phyloP scores from a whole-genome alignment of 2,888 invertebrate species.

The Nysson spinosus region DNA sequence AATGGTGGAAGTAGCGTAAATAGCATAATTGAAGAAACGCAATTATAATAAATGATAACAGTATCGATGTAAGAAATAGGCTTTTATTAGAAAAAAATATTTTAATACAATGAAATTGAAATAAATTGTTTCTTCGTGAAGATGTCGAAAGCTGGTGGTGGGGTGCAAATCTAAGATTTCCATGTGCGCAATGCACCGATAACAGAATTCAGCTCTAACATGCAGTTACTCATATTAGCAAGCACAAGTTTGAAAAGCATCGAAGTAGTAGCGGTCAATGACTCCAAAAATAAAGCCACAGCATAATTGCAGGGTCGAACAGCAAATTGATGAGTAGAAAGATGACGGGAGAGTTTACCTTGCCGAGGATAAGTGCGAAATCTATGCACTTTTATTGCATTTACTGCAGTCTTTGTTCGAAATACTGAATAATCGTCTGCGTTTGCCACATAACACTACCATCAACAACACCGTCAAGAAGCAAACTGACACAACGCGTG shows the following conservation, averaged over 20 bases:
- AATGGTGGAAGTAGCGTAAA: too few relatives aligned
- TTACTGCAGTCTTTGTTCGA: constrained; percentile 44
- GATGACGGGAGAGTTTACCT: constrained; percentile 5
- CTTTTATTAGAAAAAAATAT: too few relatives aligned
- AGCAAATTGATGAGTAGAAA: background rate
- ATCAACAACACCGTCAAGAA: constrained; percentile 17
- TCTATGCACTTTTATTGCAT: constrained; percentile 8
- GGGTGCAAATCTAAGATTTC: too few relatives aligned
- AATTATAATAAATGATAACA: too few relatives aligned
- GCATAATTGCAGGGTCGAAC: background rate
- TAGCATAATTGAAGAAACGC: too few relatives aligned
- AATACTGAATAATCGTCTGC: constrained; percentile 23
- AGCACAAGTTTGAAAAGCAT: constrained; percentile 14
- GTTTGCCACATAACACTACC: background rate
- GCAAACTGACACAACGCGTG: constrained; percentile 36
- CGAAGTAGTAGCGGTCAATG: constrained; percentile 37
- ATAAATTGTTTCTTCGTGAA: too few relatives aligned
- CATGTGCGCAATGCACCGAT: too few relatives aligned
- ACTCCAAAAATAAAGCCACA: constrained; percentile 20
- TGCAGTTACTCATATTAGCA: background rate
- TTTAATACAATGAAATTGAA: too few relatives aligned
- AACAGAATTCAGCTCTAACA: too few relatives aligned
- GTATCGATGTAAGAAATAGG: too few relatives aligned
- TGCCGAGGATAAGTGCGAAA: background rate
- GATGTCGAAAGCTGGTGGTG: too few relatives aligned